phyloP scores from a whole-genome alignment of 2,113 vertebrate genomes.

The Elachura formosa region DNA sequence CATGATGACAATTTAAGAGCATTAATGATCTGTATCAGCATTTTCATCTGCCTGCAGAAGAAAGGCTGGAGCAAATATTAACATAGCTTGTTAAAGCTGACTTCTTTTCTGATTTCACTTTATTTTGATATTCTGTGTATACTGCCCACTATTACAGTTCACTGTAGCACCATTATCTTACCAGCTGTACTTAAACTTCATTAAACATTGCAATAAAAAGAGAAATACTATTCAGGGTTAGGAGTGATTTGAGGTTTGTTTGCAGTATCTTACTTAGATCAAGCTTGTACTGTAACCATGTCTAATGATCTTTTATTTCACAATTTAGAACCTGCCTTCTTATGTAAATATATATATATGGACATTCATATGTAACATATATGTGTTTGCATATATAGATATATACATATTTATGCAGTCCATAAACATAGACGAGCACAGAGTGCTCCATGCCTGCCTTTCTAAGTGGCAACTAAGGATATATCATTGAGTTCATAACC shows the following conservation, averaged over 20 bases:
- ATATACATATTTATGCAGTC: not conserved
- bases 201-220: not conserved
- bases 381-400: not conserved
- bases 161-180: not conserved
- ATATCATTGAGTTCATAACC: not conserved
- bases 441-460: not conserved
- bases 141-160: not conserved
- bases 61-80: not conserved
- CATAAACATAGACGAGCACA: not conserved
- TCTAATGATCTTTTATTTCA: not conserved
- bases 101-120: not conserved
- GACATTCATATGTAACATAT: not conserved
- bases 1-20: constrained; percentile 11
- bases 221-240: not conserved
- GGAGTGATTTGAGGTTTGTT: not conserved
- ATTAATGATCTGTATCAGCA: constrained; percentile 13
- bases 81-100: not conserved
- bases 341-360: not conserved
- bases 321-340: not conserved
- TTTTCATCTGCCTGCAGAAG: not conserved
- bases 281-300: not conserved
- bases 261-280: not conserved
- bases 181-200: not conserved
- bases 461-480: not conserved
- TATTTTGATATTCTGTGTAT: not conserved